phyloP scores from a whole-genome alignment of 2,888 invertebrate genomes.

The Lathronympha strigana region DNA sequence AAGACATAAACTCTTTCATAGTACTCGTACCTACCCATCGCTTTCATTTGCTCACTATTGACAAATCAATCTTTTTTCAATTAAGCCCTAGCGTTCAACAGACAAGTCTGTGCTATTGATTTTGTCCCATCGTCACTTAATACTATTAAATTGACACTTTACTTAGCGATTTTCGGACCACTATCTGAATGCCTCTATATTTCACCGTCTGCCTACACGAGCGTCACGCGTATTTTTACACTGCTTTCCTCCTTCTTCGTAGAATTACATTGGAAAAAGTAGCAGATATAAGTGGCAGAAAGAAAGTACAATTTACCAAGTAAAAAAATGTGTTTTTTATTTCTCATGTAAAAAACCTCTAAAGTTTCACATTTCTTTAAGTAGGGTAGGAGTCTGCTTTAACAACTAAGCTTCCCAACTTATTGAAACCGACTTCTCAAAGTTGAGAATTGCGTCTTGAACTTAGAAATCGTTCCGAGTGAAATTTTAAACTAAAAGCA shows the following conservation, averaged over 20 bases:
- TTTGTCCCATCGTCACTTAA: background rate
- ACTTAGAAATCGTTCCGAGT: conserved; percentile 48
- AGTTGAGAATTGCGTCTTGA: conserved; percentile 17
- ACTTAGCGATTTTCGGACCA: background rate
- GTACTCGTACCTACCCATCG: conserved; percentile 18
- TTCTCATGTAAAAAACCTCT: background rate
- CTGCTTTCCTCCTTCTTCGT: background rate
- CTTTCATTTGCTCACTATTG: conserved; percentile 2
- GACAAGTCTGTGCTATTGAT: background rate
- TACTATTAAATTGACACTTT: conserved; percentile 5
- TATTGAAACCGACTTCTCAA: conserved; percentile 13
- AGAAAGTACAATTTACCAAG: background rate
- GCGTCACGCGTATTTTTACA: background rate
- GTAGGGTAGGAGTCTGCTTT: background rate
- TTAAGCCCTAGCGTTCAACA: background rate
- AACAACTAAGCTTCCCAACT: background rate
- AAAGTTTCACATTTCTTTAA: background rate
- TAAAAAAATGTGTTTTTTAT: background rate
- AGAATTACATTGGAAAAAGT: background rate
- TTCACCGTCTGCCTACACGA: background rate
- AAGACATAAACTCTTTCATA: conserved; percentile 6
- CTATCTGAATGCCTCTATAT: background rate
- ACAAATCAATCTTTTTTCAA: background rate
- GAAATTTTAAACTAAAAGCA: conserved; percentile 64
- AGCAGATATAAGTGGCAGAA: too few species aligned